Evolutionary conservation across 2,888 invertebrate species (phyloP).

Genomic region (Eilema sororculum): DNA sequence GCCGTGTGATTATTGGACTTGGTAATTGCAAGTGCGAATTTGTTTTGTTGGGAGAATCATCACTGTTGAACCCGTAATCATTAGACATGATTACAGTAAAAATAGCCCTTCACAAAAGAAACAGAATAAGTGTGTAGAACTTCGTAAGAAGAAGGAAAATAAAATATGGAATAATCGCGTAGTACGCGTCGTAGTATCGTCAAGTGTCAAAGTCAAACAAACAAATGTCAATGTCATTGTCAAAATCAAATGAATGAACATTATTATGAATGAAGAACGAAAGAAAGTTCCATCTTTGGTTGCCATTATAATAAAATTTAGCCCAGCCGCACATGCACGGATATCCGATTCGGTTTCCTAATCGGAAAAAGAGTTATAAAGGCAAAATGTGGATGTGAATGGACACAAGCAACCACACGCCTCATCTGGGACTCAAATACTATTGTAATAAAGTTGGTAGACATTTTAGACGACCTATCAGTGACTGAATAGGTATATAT

Average conservation of each 20-base stretch:
- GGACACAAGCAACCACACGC: too few relatives aligned
- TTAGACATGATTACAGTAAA: constrained; percentile 71
- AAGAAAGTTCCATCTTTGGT: too few relatives aligned
- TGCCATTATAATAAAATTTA: too few relatives aligned
- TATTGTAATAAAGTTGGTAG: too few relatives aligned
- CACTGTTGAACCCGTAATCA: constrained; percentile 82
- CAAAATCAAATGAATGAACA: neutral
- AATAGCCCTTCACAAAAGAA: constrained; percentile 35
- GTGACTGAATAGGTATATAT: too few relatives aligned
- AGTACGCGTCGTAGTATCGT: constrained; percentile 25
- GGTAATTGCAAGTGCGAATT: constrained; percentile 88
- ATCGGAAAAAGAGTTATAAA: too few relatives aligned
- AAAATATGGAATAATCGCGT: constrained; percentile 45
- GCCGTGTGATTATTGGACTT: constrained; percentile 92
- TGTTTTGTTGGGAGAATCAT: constrained; percentile 83
- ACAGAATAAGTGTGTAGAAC: constrained; percentile 40
- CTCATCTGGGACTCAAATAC: too few relatives aligned
- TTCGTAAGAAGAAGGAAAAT: constrained; percentile 52
- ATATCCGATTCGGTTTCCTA: too few relatives aligned
- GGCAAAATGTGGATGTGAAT: too few relatives aligned
- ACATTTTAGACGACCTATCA: too few relatives aligned
- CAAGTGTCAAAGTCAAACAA: constrained; percentile 28
- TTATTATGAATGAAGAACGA: neutral
- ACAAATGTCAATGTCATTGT: too few relatives aligned
- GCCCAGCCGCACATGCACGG: too few relatives aligned